Evolutionary conservation across 2,797 vertebrate species (phyloP).

Genomic region (Florisuga fusca): DNA sequence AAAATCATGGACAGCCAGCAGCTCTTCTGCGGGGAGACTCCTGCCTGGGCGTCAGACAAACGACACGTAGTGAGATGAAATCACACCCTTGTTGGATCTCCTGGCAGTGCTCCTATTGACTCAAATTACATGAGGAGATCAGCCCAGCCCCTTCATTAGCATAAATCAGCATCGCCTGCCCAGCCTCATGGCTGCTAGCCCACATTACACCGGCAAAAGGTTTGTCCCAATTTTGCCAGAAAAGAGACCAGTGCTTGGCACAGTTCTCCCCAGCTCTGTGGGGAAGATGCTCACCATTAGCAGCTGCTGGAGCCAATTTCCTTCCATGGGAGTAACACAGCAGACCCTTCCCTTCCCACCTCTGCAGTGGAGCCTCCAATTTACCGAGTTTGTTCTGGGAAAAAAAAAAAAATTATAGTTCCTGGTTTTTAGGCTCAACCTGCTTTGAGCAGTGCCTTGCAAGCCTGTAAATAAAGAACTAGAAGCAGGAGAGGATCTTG

Average conservation of each 20-base stretch:
- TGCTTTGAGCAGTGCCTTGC: background rate
- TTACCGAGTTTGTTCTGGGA: background rate
- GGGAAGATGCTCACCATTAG: background rate
- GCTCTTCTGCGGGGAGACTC: rapidly evolving
- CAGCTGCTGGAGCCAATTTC: rapidly evolving
- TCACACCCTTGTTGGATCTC: background rate
- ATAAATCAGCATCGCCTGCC: background rate
- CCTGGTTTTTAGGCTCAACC: rapidly evolving
- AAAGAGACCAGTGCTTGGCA: rapidly evolving
- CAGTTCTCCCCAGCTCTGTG: background rate
- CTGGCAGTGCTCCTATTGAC: background rate
- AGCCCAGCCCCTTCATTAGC: background rate
- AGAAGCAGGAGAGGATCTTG: rapidly evolving
- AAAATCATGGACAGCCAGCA: background rate
- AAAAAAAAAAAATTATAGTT: too few relatives aligned
- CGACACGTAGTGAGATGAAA: rapidly evolving
- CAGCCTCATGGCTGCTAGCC: background rate
- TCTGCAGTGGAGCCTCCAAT: rapidly evolving
- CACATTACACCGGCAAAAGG: rapidly evolving
- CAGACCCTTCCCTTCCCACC: rapidly evolving
- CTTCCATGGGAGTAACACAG: rapidly evolving
- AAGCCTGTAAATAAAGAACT: background rate
- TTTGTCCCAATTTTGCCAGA: background rate
- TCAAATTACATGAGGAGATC: background rate
- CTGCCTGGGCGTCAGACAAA: background rate